Percentiles rank a stretch among this genome's conserved stretches.
These are phyloP conservation scores for Leontopithecus rosalia DNA, from an alignment of 2,797 vertebrate species.

Conservation along the genomic window DNA sequence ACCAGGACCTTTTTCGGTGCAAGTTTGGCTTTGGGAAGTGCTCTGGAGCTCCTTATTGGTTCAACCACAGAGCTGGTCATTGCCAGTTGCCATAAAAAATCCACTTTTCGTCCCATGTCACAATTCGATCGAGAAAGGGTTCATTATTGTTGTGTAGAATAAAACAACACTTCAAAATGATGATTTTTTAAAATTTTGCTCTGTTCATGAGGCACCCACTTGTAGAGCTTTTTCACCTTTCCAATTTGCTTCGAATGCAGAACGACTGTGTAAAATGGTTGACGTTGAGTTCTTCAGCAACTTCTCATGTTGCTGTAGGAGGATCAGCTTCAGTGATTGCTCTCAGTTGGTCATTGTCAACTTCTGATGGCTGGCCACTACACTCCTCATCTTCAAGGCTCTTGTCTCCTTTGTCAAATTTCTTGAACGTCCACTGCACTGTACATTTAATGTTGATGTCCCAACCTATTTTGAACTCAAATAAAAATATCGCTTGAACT, in stretches of 20 bases:
- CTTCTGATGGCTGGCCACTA: background rate
- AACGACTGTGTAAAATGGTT: background rate
- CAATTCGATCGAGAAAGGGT: background rate
- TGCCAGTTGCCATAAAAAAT: background rate
- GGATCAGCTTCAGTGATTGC: background rate
- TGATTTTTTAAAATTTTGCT: fast-evolving
- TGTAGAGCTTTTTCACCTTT: background rate
- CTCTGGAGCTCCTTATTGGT: background rate
- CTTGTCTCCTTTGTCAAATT: background rate
- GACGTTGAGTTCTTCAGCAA: background rate
- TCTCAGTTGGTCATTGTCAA: background rate
- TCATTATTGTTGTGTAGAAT: background rate
- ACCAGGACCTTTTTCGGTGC: background rate
- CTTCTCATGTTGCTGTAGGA: background rate
- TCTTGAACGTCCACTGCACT: background rate
- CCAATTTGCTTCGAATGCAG: background rate
- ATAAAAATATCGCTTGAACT: background rate
- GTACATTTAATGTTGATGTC: background rate
- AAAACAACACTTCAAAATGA: background rate
- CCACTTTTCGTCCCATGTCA: background rate
- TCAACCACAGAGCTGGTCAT: background rate
- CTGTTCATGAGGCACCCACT: background rate
- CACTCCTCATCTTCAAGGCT: background rate
- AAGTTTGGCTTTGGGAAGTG: background rate
- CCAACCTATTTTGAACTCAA: background rate